These are phyloP conservation scores for Iselma pallidipennis DNA, from an alignment of 2,888 invertebrate genomes.

Conservation along the genomic window DNA sequence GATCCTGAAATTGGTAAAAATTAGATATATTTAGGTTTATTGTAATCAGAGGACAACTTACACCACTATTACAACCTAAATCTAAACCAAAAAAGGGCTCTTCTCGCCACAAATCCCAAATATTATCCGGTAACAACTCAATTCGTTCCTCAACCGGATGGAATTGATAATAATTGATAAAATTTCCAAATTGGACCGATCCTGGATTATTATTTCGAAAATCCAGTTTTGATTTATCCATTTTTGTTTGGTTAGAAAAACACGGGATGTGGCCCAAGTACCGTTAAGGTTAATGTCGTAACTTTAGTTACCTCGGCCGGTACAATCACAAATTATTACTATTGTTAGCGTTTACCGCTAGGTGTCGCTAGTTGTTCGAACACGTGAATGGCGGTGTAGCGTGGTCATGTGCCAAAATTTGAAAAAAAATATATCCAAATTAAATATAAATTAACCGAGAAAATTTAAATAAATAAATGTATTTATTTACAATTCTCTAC, in stretches of 20 bases:
- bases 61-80: slow-evolving; percentile 81
- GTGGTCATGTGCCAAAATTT: not conserved
- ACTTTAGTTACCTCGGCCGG: too few species aligned
- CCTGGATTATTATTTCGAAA: slow-evolving; percentile 71
- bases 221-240: slow-evolving; percentile 38
- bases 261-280: not conserved
- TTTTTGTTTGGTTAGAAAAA: not conserved
- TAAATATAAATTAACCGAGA: not conserved
- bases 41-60: slow-evolving; percentile 46
- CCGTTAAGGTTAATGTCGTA: too few species aligned
- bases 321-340: too few species aligned
- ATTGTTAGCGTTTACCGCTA: too few species aligned
- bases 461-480: not conserved
- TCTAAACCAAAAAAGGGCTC: slow-evolving; percentile 50
- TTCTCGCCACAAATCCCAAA: slow-evolving; percentile 48
- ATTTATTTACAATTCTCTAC: not conserved
- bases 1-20: slow-evolving; percentile 58
- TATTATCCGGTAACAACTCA: slow-evolving; percentile 61
- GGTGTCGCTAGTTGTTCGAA: not conserved
- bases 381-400: not conserved
- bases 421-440: not conserved
- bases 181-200: slow-evolving; percentile 79
- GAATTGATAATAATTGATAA: slow-evolving; percentile 86
- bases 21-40: slow-evolving; percentile 9
- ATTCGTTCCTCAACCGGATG: slow-evolving; percentile 72